These are phyloP conservation scores for Nebria salina DNA, from an alignment of 2,888 invertebrate genomes.

Conservation along the genomic window DNA sequence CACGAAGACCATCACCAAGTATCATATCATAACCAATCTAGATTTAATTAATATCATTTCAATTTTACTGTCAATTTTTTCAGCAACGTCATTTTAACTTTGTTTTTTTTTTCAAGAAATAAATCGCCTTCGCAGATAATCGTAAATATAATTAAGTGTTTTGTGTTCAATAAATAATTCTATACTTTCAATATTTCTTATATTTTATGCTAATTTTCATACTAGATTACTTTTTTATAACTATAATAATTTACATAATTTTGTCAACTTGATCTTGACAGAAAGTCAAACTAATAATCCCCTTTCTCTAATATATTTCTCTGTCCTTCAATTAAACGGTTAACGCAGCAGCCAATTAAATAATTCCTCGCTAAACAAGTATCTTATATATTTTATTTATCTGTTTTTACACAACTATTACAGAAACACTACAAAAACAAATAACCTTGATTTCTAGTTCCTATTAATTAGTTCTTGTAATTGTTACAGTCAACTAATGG, in stretches of 20 bases:
- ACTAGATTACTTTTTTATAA: too few species aligned
- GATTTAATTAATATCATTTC: too few species aligned
- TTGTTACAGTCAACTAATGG: slow-evolving; percentile 78
- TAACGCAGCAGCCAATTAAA: slow-evolving; percentile 27
- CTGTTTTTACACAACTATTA: slow-evolving; percentile 28
- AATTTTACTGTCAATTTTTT: too few species aligned
- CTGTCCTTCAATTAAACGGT: slow-evolving; percentile 30
- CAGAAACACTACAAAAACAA: background rate
- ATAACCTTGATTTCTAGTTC: slow-evolving; percentile 11
- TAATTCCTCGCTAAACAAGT: background rate
- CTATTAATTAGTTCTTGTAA: slow-evolving; percentile 47
- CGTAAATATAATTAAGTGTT: too few species aligned
- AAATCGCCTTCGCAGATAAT: too few species aligned
- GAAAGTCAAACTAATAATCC: slow-evolving; percentile 4
- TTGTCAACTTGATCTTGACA: slow-evolving; percentile 11
- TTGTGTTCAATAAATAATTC: too few species aligned
- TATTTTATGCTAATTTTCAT: too few species aligned
- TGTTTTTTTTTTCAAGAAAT: too few species aligned
- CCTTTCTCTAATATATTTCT: slow-evolving; percentile 28
- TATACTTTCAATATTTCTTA: too few species aligned
- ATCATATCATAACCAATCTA: background rate
- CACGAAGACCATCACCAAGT: background rate
- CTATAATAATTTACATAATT: too few species aligned
- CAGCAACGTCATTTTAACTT: too few species aligned
- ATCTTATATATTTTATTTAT: slow-evolving; percentile 19